phyloP scores from a whole-genome alignment of 2,888 invertebrate species.

The Unio delphinus region DNA sequence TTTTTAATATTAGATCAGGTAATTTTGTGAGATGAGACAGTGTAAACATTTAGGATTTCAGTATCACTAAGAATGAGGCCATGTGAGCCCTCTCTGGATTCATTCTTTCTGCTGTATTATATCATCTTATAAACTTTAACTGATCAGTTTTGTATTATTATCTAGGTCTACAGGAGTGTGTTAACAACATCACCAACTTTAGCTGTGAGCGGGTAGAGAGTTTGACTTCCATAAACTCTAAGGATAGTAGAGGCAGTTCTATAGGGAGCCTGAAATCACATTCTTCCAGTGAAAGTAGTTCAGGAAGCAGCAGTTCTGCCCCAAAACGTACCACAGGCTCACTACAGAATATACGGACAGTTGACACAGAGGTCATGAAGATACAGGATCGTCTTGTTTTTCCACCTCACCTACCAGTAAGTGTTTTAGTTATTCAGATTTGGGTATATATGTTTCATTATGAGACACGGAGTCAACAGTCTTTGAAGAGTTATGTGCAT shows the following conservation, averaged over 20 bases:
- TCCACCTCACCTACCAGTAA: conserved; percentile 58
- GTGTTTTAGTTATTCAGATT: conserved; percentile 13
- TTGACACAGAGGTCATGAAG: conserved; percentile 62
- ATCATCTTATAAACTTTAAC: neutral
- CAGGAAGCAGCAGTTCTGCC: conserved; percentile 25
- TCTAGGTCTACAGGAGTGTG: conserved; percentile 52
- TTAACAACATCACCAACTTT: conserved; percentile 57
- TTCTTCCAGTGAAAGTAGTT: conserved; percentile 26
- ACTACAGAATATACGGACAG: conserved; percentile 37
- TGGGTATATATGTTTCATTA: no score
- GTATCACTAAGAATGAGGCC: no score
- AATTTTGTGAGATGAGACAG: no score
- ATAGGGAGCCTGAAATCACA: conserved; percentile 28
- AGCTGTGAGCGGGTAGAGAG: conserved; percentile 55
- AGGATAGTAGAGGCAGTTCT: conserved; percentile 27
- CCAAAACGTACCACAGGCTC: conserved; percentile 25
- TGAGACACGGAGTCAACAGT: no score
- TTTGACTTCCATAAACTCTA: conserved; percentile 51
- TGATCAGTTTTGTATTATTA: conserved; percentile 2
- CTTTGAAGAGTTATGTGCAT: no score
- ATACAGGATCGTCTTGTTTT: conserved; percentile 65
- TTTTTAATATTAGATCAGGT: no score
- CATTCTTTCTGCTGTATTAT: no score
- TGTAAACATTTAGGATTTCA: no score
- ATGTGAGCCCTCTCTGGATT: no score